Base-by-base conservation (phyloP, 2,113 vertebrate genomes). In the Elachura formosa region DNA sequence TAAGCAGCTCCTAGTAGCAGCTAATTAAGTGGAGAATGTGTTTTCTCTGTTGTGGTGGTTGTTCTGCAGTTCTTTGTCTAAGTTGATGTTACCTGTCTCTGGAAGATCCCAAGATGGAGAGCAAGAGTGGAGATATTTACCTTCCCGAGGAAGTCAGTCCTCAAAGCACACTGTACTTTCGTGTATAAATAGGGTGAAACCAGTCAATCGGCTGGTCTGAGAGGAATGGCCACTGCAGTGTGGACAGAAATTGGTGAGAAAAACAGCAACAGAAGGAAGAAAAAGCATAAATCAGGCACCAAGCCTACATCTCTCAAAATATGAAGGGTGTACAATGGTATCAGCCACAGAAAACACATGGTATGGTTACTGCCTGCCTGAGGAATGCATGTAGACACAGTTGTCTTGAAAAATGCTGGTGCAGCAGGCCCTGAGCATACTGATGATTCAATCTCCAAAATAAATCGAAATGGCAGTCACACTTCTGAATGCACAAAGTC, bases 391-490 rank as follows among this genome's bases (percentile, higher is more conserved):
- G 59, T 64, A 91, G 86, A 90, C 64, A 75, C 31, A 82, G 38
- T 95, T 84, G 72, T 84, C 81, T 93, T 89, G 74, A 63, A 68
- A 96, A 95, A 59, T 56, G 95, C 91, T 96, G 72, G 87, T 91
- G 74, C 64, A 94, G 92, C 94, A 94, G 81, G 78, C 87, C 92
- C 31, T 6, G 3, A 87, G 89, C 87, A 85, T 77, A 91, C 84
- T 94, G 95, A 94, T 94, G 87, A 97, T 94, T 90, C 93, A 96
- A 43, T 80, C 90, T 89, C 87, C 49, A 29, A 80, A 96, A 93
- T 89, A 92, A 93, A 94, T 78, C 0, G 43, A 89, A 96, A 96
- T 79, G 89, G 89, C 72, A 94, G 95, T 92, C 90, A 95, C 2
- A 45, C 92, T 94, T 78, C 81, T 59, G 75, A 96, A 96, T 9